Evolutionary conservation across 1,140 invertebrate genomes (phyloP).

Genomic region (Danaus melanippus): DNA sequence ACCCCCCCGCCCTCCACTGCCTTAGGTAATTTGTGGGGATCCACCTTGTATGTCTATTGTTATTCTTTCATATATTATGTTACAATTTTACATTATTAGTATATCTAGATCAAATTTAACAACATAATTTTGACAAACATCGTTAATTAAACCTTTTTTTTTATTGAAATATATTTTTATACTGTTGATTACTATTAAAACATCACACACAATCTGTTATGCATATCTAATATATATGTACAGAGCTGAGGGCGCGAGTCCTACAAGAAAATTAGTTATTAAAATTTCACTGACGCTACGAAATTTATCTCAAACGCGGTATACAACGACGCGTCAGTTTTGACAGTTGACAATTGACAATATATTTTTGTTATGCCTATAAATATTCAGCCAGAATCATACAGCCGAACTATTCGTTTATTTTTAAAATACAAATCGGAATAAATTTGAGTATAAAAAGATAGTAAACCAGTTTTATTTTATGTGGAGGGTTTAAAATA

Average conservation of each 20-base stretch:
- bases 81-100: background rate
- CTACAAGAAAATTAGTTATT: conserved; percentile 73
- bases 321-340: conserved; percentile 20
- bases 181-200: conserved; percentile 1
- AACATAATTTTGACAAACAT: background rate
- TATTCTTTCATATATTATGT: background rate
- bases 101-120: background rate
- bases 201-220: conserved; percentile 4
- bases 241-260: conserved; percentile 48
- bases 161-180: background rate
- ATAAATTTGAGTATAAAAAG: too few relatives aligned
- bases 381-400: background rate
- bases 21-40: conserved; percentile 36
- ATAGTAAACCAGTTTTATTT: too few relatives aligned
- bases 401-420: background rate
- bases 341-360: conserved; percentile 18
- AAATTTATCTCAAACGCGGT: conserved; percentile 65
- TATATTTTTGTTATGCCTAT: too few relatives aligned
- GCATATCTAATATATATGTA: conserved; percentile 12
- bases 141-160: too few relatives aligned
- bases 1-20: conserved; percentile 32
- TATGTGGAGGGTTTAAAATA: too few relatives aligned
- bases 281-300: conserved; percentile 71
- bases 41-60: background rate
- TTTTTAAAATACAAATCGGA: too few relatives aligned